Evolutionary conservation across 2,113 vertebrate genomes (phyloP).

Genomic region (Limanda limanda): DNA sequence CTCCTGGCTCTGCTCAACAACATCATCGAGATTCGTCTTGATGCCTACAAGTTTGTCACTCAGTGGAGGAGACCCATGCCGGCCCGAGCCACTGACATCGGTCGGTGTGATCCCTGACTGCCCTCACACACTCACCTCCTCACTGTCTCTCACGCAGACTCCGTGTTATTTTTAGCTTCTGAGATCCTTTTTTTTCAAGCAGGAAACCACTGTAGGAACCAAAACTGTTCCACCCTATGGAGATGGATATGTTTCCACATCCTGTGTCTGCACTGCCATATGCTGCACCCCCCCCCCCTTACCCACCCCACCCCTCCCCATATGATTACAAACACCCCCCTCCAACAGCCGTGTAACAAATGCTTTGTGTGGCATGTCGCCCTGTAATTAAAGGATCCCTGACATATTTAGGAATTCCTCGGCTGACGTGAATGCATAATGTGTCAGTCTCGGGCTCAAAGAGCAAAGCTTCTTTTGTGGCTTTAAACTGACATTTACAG

Average conservation of each 20-base stretch:
- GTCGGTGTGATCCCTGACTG: constrained; percentile 74
- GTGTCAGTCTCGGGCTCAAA: constrained; percentile 10
- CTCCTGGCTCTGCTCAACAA: constrained; percentile 97
- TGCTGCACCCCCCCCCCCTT: constrained; percentile 26
- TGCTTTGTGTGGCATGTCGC: constrained; percentile 26
- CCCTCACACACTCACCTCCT: neutral
- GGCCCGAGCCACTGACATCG: constrained; percentile 96
- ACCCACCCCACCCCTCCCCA: neutral
- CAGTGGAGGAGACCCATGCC: constrained; percentile 98
- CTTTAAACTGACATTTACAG: constrained; percentile 7
- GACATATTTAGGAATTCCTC: constrained; percentile 31
- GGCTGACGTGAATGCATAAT: constrained; percentile 20
- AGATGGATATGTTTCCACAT: constrained; percentile 37
- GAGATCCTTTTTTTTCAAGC: neutral
- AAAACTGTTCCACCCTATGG: constrained; percentile 25
- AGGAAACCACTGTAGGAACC: constrained; percentile 8
- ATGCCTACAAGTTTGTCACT: constrained; percentile 99
- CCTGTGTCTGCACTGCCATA: constrained; percentile 49
- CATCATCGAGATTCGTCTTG: constrained; percentile 97
- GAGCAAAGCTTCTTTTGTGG: constrained; percentile 1
- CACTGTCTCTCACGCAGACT: neutral
- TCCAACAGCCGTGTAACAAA: constrained; percentile 25
- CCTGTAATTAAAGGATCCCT: constrained; percentile 48
- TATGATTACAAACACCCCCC: constrained; percentile 42
- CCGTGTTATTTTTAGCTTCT: constrained; percentile 39